phyloP scores from a whole-genome alignment of 2,797 vertebrate species.

The Cyclura pinguis region DNA sequence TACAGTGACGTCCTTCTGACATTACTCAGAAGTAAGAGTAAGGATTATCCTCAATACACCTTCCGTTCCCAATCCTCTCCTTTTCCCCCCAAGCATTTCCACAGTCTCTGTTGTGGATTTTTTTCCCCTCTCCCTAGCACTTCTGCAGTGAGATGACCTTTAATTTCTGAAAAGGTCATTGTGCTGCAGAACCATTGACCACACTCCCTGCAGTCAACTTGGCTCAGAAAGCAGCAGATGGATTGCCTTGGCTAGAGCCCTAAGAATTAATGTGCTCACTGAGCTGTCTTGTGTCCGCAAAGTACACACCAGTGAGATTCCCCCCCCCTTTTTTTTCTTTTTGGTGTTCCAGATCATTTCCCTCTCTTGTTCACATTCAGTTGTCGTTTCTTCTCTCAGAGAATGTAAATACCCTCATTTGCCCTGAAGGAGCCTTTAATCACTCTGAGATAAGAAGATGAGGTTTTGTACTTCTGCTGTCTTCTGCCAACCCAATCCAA shows the following conservation, averaged over 20 bases:
- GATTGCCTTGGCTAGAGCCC: slow-evolving; percentile 1
- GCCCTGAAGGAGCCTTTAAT: neutral
- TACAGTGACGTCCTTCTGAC: too few relatives aligned
- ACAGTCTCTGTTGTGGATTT: neutral
- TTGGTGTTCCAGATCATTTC: slow-evolving; percentile 22
- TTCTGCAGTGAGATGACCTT: slow-evolving; percentile 23
- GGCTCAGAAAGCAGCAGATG: slow-evolving; percentile 34
- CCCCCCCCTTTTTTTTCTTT: neutral
- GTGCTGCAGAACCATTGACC: slow-evolving; percentile 32
- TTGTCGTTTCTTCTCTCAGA: slow-evolving; percentile 35
- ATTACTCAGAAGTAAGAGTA: neutral
- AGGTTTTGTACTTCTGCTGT: neutral
- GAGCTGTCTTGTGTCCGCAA: neutral
- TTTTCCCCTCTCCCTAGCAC: neutral
- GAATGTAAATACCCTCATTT: slow-evolving; percentile 33
- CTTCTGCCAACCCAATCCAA: neutral
- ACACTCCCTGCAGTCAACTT: neutral
- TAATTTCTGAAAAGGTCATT: slow-evolving; percentile 30
- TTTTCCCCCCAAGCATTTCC: neutral
- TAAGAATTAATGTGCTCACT: slow-evolving; percentile 30
- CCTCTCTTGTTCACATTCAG: slow-evolving; percentile 2
- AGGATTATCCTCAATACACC: neutral
- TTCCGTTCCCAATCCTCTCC: neutral
- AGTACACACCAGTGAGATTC: neutral
- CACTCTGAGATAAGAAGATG: neutral